Conservation (phyloP, 2,113 vertebrate species). For the Thunnus thynnus region DNA sequence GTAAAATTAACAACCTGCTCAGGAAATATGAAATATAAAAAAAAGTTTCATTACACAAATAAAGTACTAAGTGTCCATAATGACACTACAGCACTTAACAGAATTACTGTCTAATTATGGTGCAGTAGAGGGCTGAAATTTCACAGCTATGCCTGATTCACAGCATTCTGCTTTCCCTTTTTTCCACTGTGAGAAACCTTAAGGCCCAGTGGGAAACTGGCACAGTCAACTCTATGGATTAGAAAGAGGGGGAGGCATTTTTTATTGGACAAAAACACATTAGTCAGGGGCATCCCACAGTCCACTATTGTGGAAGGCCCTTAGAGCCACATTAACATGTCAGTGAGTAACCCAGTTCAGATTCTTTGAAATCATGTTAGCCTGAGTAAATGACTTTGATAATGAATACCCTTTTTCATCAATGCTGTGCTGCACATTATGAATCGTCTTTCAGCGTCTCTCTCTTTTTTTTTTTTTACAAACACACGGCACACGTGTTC, state of each 20-base stretch:
- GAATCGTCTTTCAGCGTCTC: neutral
- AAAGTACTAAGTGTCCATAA: neutral
- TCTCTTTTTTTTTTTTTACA: neutral
- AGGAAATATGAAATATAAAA: neutral
- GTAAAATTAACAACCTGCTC: neutral
- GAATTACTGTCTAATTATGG: neutral
- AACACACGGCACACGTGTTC: neutral
- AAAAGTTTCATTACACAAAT: neutral
- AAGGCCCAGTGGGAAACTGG: constrained; percentile 33
- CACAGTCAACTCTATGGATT: constrained; percentile 29
- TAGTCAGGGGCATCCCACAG: constrained; percentile 35
- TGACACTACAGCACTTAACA: neutral
- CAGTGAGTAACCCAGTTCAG: constrained; percentile 42
- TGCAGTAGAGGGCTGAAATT: neutral
- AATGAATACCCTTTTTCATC: constrained; percentile 30
- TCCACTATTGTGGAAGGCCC: constrained; percentile 21
- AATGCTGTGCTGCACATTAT: neutral
- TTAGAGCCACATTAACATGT: constrained; percentile 48
- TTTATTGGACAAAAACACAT: constrained; percentile 50
- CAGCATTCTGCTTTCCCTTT: neutral
- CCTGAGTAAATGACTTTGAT: constrained; percentile 38
- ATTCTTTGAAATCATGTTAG: constrained; percentile 26
- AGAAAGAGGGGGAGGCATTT: constrained; percentile 28
- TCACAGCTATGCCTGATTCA: constrained; percentile 29
- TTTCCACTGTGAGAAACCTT: constrained; percentile 24